Evolutionary conservation across 2,797 vertebrate species (phyloP), one percentile per base, ranked within the genome.

Genomic region (Microctenopoma stevenorrisi): DNA sequence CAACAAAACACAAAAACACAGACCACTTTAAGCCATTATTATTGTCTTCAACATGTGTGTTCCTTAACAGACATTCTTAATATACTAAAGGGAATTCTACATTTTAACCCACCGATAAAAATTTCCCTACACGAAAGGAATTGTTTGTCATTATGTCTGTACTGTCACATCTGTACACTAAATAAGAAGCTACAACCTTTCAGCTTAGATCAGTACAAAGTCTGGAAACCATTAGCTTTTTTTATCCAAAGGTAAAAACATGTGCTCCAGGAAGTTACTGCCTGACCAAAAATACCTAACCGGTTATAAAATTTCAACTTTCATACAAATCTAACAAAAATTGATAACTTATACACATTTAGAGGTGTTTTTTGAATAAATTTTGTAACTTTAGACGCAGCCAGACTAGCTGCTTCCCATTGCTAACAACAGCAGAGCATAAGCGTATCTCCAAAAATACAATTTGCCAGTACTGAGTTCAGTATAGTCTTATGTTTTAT

Each of bases 11-110:
- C 49, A 82, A 71, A 68, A 55, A 70, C 49, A 60, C 60, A 38
- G 46, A 81, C 53, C 81, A 82, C 66, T 80, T 80, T 73, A 58
- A 78, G 78, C 82, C 78, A 81, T 84, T 79, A 77, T 78, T 84
- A 72, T 78, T 82, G 52, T 81, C 59, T 79, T 73, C 54, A 72
- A 42, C 30, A 14, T 65, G 67, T 52, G 18, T 63, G 11, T 48
- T 71, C 51, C 38, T 35, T 2, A 16, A 68, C 18, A 56, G 25
- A 30, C 59, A 26, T 48, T 40, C 62, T 26, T 47, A n/a, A 6
- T 35, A 12, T 26, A 49, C 53, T 28, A 11, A 37, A n/a, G 43
- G 25, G 5, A 47, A 48, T 42, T 68, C 40, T 35, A 50, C 47
- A 62, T 42, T 59, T 59, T 48, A 57, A 70, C 43, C 66, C 68